A percentile compares a stretch with the other conserved stretches of the same genome.
These are phyloP conservation scores for Ennomos erosarius DNA, from an alignment of 2,888 invertebrate species.

Conservation along the genomic window DNA sequence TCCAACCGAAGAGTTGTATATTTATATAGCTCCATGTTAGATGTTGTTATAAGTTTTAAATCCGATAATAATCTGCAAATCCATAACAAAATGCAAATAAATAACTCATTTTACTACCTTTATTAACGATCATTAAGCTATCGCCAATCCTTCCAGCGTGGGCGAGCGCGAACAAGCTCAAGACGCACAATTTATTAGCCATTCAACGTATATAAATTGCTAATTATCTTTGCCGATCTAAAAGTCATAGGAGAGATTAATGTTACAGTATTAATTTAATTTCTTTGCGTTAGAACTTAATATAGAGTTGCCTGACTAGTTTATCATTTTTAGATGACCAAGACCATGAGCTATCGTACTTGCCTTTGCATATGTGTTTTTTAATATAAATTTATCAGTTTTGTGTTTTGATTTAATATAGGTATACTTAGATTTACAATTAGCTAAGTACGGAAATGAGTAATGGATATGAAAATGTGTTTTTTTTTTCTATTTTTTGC, in stretches of 20 bases:
- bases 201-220: slow-evolving; percentile 69
- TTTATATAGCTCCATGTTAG: slow-evolving; percentile 1
- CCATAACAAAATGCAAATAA: slow-evolving; percentile 28
- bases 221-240: slow-evolving; percentile 56
- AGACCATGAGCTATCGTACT: no score
- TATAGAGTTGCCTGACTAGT: slow-evolving; percentile 18
- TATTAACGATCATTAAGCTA: slow-evolving; percentile 60
- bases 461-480: no score
- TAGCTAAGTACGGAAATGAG: no score
- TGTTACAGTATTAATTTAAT: slow-evolving; percentile 29
- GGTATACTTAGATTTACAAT: no score
- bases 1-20: no score
- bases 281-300: slow-evolving; percentile 35
- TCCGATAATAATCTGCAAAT: slow-evolving; percentile 26
- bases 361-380: no score
- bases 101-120: slow-evolving; percentile 54
- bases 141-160: slow-evolving; percentile 51
- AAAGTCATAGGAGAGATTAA: slow-evolving; percentile 45
- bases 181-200: slow-evolving; percentile 67
- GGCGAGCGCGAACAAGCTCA: slow-evolving; percentile 53
- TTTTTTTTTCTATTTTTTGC: no score
- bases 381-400: no score
- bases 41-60: slow-evolving; percentile 16
- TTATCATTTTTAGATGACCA: neutral
- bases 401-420: no score